Evolutionary conservation across 1,140 invertebrate species (phyloP), one percentile per base, ranked within the genome.

Genomic region (Neodiprion lecontei): DNA sequence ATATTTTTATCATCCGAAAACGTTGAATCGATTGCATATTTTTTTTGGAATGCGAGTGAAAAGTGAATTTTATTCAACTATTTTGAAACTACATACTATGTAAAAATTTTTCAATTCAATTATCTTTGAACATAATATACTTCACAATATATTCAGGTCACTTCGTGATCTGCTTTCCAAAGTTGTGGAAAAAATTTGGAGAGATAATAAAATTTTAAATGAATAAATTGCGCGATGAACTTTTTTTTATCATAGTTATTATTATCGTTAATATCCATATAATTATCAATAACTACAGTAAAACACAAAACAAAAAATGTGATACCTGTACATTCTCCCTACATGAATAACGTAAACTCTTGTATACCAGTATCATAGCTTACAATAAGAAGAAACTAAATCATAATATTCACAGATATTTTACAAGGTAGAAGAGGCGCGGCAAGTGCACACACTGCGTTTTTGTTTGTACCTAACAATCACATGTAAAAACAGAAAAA

Each of bases 221-320:
- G 4, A 61, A 17, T 12, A 17, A 61, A 61, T 14, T 9, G 5
- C n/a, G 53, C 11, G 11, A 8, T 61, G n/a, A 14, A 14, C n/a
- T 73, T 80, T 86, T 85, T 88, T 88, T 87, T 88, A 88, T 89
- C 85, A 87, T 88, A 89, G 87, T 89, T 89, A 89, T 88, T 88
- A 88, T 89, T 88, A 89, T 88, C 86, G 80, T 89, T 89, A 88
- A 88, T 89, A 87, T 89, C 86, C 87, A 88, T 89, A 88, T 89
- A 88, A 88, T 89, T 88, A 88, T 87, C 83, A 87, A 89, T 89
- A 89, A 87, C 88, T 89, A 89, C 87, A 87, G 82, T 88, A 89
- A 88, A 89, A 89, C 87, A 89, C 87, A 88, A 88, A 88, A 88
- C 85, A 86, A 88, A 88, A 87, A 85, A 80, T 76, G 81, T 87